Evolutionary conservation across 2,113 vertebrate species (phyloP), one percentile per base, ranked within the genome.

Genomic region (Toxostoma redivivum): DNA sequence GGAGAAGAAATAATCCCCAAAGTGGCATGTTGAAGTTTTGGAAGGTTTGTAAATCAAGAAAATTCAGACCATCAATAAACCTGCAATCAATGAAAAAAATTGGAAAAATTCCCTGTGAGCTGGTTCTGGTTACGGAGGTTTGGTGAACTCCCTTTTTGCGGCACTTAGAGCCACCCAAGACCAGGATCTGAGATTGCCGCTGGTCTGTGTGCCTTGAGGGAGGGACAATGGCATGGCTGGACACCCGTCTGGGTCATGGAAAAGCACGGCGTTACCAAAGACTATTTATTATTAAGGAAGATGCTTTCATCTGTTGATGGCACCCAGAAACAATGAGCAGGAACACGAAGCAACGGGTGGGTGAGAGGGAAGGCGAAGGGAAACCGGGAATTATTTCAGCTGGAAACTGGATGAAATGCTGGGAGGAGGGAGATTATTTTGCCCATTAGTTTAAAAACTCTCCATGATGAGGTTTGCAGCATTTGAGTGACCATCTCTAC

Each of bases 311-410:
- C 79, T 94, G 5, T 35, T 81, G 94, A 86, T 92, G 78, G 80
- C 80, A 93, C 92, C 81, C 76, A 87, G 92, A 93, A 97, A 91
- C 88, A 94, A 93, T 60, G 56, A 92, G 93, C 93, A 96, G 96
- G 88, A 89, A 81, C 61, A 80, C 9, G 12, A 90, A 94, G 64
- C 94, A 86, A 95, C 12, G 62, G 81, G 76, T 93, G 74, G 88
- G 90, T 74, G 80, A 95, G 92, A 60, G 65, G 83, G 88, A 94
- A 60, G 86, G 73, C 44, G 2, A 96, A 86, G 66, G 72, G 62
- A 91, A 71, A 86, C 48, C 5, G 23, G 35, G 80, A 87, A 88
- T 91, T 92, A 84, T 82, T 62, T 94, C 84, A 86, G 53, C 53
- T 92, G 70, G 83, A 77, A 85, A 64, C 48, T 44, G 82, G 76